phyloP scores from a whole-genome alignment of 2,888 invertebrate species.

The Helobdella robusta region DNA sequence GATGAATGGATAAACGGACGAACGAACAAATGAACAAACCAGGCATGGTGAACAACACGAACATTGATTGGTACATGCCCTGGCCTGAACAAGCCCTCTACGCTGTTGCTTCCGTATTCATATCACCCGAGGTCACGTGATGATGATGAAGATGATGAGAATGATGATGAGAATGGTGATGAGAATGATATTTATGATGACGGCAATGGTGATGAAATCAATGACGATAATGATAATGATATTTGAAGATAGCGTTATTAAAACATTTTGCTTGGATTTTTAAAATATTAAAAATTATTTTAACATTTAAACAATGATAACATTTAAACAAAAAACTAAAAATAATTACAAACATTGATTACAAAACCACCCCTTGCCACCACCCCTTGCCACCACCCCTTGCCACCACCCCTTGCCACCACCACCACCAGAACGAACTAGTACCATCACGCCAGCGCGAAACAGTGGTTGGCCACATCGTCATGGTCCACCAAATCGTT shows the following conservation, averaged over 20 bases:
- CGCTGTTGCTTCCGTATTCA: slow-evolving; percentile 74
- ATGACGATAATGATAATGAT: neutral
- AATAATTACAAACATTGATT: too few relatives aligned
- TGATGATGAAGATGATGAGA: neutral
- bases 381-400: too few relatives aligned
- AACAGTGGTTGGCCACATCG: slow-evolving; percentile 70
- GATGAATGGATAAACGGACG: too few relatives aligned
- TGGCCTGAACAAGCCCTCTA: slow-evolving; percentile 82
- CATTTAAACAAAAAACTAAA: too few relatives aligned
- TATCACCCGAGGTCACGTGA: slow-evolving; percentile 62
- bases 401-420: too few relatives aligned
- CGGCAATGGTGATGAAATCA: neutral
- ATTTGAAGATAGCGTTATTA: too few relatives aligned
- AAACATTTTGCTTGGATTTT: too few relatives aligned
- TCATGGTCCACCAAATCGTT: slow-evolving; percentile 71
- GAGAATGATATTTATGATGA: neutral
- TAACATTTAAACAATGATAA: too few relatives aligned
- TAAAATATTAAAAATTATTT: too few relatives aligned
- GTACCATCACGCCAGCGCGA: slow-evolving; percentile 62
- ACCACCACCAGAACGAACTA: slow-evolving; percentile 60
- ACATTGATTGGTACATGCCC: slow-evolving; percentile 85
- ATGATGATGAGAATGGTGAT: neutral
- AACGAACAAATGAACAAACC: too few relatives aligned
- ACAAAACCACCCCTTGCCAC: too few relatives aligned
- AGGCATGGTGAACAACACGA: slow-evolving; percentile 73